A percentile compares a stretch with the other conserved stretches of the same genome.
These are phyloP conservation scores for Peromyscus melanophrys DNA, from an alignment of 2,797 vertebrate genomes.

Conservation along the genomic window DNA sequence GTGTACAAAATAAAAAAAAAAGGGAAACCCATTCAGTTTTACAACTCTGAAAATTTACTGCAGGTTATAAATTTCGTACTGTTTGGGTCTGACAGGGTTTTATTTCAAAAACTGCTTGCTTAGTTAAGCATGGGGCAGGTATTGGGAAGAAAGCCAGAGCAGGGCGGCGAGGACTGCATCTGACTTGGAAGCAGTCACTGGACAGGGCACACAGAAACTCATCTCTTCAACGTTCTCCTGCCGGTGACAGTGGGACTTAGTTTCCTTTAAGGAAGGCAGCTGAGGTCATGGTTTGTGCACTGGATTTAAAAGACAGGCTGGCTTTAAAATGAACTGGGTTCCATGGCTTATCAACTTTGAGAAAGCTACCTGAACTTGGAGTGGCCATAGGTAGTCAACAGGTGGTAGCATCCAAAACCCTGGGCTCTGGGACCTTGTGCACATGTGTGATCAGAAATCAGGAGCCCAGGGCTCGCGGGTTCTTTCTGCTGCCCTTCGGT, in stretches of 20 bases:
- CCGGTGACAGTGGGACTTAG: background rate
- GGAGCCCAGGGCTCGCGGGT: background rate
- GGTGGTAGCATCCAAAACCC: background rate
- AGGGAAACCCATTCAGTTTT: conserved; percentile 76
- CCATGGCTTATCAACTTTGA: background rate
- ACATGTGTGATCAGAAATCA: background rate
- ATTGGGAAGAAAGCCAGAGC: accelerated
- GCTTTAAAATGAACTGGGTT: background rate
- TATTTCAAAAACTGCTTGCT: conserved; percentile 46
- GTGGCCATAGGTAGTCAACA: background rate
- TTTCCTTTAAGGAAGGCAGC: background rate
- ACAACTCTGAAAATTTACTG: conserved; percentile 76
- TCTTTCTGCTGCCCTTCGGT: background rate
- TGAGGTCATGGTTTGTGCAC: background rate
- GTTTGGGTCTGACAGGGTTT: conserved; percentile 48
- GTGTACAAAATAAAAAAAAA: conserved; percentile 75
- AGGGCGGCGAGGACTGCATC: background rate
- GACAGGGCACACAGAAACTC: background rate
- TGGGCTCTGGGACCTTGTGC: background rate
- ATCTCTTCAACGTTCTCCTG: background rate
- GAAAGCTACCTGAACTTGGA: background rate
- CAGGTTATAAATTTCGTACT: conserved; percentile 68
- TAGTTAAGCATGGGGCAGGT: background rate
- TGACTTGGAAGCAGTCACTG: background rate
- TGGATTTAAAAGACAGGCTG: background rate